Evolutionary conservation across 2,888 invertebrate species (phyloP).

Genomic region (Aleiodes alternator): DNA sequence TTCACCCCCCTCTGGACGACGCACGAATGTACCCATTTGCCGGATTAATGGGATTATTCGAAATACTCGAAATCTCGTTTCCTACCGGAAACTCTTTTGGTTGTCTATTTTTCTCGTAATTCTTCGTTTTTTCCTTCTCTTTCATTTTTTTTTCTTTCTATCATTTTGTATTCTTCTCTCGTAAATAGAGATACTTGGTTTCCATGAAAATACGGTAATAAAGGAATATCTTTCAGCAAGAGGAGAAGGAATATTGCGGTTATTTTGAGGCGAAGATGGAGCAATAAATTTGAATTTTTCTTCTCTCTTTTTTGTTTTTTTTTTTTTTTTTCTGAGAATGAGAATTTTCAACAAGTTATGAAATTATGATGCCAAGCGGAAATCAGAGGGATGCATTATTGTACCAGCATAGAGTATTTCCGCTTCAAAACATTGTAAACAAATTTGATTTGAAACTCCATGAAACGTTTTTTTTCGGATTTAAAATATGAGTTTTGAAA

Average conservation of each 20-base stretch:
- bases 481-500: no score
- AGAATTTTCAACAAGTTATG: conserved; percentile 7
- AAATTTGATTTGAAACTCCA: no score
- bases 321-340: background rate
- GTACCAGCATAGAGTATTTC: no score
- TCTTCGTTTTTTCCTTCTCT: no score
- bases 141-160: no score
- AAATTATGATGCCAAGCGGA: no score
- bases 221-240: conserved; percentile 14
- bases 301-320: background rate
- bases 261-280: conserved; percentile 9
- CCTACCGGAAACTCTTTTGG: background rate
- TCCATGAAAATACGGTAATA: conserved; percentile 23
- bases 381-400: no score
- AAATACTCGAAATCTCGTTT: conserved; percentile 36
- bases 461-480: no score
- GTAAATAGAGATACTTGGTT: conserved; percentile 10
- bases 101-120: no score
- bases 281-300: conserved; percentile 9
- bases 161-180: no score
- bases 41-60: conserved; percentile 44
- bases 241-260: conserved; percentile 5
- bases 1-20: background rate
- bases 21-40: conserved; percentile 23
- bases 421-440: no score